Conservation (phyloP, 1,140 invertebrate genomes). For the Lasioglossum albipes region DNA sequence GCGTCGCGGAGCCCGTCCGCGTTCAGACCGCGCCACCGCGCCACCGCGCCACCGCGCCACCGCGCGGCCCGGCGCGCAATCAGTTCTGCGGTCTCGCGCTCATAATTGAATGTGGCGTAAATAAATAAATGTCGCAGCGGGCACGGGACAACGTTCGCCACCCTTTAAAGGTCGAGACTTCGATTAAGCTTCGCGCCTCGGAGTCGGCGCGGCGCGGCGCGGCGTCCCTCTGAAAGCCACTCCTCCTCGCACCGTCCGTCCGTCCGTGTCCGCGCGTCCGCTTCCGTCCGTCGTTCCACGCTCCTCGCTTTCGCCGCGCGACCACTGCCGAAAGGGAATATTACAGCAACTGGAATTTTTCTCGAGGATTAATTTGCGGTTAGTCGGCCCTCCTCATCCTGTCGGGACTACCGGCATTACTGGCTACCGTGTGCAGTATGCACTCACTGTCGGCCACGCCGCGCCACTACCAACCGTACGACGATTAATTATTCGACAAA, state of each 20-base stretch:
- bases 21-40: neutral
- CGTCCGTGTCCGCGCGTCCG: neutral
- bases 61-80: constrained; percentile 60
- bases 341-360: constrained; percentile 62
- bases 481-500: constrained; percentile 66
- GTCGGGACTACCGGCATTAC: constrained; percentile 63
- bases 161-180: constrained; percentile 71
- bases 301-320: neutral
- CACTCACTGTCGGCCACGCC: constrained; percentile 1
- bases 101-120: constrained; percentile 78
- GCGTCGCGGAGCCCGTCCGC: constrained; percentile 67
- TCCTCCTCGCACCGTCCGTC: neutral
- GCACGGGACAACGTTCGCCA: constrained; percentile 58
- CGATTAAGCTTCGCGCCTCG: constrained; percentile 68
- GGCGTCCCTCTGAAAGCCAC: constrained; percentile 52
- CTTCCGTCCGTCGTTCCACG: constrained; percentile 21
- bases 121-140: constrained; percentile 76
- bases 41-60: neutral
- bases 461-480: constrained; percentile 5
- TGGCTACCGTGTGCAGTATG: constrained; percentile 57
- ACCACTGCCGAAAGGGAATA: constrained; percentile 59
- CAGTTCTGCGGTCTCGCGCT: constrained; percentile 73
- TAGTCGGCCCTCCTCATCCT: constrained; percentile 54
- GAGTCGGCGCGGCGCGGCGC: no score
- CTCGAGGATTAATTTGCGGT: constrained; percentile 75